Evolutionary conservation across 2,888 invertebrate genomes (phyloP).

Genomic region (Eubasilissa splendida): DNA sequence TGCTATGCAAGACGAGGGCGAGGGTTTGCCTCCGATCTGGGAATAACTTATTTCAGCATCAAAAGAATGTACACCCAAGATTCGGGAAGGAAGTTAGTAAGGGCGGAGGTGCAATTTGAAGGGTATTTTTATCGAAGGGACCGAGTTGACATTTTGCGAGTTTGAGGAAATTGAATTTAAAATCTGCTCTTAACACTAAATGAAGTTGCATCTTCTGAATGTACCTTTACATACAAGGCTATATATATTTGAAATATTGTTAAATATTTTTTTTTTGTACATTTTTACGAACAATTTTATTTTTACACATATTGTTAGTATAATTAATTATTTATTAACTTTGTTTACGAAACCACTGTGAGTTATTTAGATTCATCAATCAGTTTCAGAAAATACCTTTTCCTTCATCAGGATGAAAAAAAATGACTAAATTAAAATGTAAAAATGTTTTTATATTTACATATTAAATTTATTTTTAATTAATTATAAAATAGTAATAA

Average conservation of each 20-base stretch:
- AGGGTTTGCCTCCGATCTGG: constrained; percentile 29
- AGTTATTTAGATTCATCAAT: not conserved
- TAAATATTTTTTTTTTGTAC: too few relatives aligned
- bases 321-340: not conserved
- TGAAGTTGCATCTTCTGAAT: not conserved
- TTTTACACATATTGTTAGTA: not conserved
- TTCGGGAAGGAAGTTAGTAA: constrained; percentile 12
- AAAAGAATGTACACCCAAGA: constrained; percentile 43
- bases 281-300: not conserved
- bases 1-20: not conserved
- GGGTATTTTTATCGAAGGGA: constrained; percentile 1
- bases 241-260: not conserved
- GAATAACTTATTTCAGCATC: constrained; percentile 42
- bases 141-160: not conserved
- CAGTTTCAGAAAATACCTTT: too few relatives aligned
- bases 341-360: not conserved
- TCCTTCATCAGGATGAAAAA: too few relatives aligned
- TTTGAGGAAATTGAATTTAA: constrained; percentile 27
- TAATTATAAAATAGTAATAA: too few relatives aligned
- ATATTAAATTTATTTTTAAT: too few relatives aligned
- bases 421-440: too few relatives aligned
- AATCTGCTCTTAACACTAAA: not conserved
- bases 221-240: constrained; percentile 10
- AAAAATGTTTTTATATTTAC: too few relatives aligned
- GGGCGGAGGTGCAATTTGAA: constrained; percentile 16